These are phyloP conservation scores for Fragum sueziense DNA, from an alignment of 2,888 invertebrate species.

Conservation along the genomic window DNA sequence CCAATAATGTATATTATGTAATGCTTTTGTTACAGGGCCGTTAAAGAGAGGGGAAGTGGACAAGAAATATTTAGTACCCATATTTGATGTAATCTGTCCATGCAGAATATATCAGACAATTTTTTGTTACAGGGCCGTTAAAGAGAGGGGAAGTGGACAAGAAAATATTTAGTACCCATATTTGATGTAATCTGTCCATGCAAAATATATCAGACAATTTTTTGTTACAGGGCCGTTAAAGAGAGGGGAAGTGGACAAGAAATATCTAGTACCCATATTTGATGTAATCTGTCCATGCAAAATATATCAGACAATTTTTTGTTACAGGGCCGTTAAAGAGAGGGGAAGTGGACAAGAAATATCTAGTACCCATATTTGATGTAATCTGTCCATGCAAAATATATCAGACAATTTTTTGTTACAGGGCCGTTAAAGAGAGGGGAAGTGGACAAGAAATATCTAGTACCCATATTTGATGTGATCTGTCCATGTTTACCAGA, in stretches of 20 bases:
- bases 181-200: background rate
- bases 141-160: background rate
- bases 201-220: background rate
- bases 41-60: too few species aligned
- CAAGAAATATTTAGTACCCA: too few species aligned
- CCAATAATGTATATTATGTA: background rate
- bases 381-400: background rate
- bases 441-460: conserved; percentile 51
- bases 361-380: background rate
- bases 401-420: background rate
- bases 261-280: too few species aligned
- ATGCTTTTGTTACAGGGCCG: background rate
- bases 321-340: background rate
- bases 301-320: background rate
- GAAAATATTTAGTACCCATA: conserved; percentile 12
- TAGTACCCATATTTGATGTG: conserved; percentile 53
- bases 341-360: background rate
- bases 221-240: conserved; percentile 22
- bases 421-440: conserved; percentile 36
- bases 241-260: too few species aligned
- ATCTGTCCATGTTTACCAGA: conserved; percentile 57
- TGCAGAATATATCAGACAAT: background rate
- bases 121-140: too few species aligned
- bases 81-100: too few species aligned
- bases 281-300: background rate